These are phyloP conservation scores for Ericerus pela DNA, from an alignment of 1,140 invertebrate genomes.

Conservation along the genomic window DNA sequence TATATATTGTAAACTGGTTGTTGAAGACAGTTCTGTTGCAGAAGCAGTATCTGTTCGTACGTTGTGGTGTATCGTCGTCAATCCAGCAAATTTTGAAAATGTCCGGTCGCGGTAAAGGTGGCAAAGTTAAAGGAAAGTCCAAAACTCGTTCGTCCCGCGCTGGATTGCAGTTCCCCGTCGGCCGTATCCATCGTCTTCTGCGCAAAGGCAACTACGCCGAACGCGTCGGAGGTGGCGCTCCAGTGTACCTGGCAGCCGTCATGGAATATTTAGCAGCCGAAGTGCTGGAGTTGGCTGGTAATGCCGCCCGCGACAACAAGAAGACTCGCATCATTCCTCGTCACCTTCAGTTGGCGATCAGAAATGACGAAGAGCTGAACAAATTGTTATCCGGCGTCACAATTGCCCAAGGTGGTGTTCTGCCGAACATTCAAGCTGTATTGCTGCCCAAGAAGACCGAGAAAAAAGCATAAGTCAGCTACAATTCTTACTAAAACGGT, in stretches of 20 bases:
- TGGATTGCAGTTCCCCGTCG: conserved; percentile 55
- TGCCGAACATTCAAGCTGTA: conserved; percentile 61
- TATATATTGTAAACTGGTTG: no score
- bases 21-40: no score
- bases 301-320: conserved; percentile 46
- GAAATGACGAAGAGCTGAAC: conserved; percentile 68
- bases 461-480: conserved; percentile 13
- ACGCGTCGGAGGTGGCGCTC: conserved; percentile 48
- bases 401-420: not conserved
- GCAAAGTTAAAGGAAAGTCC: conserved; percentile 28
- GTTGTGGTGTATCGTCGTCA: no score
- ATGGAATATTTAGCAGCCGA: conserved; percentile 49
- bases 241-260: conserved; percentile 52
- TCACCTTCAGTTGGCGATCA: conserved; percentile 57
- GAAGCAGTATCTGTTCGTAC: no score
- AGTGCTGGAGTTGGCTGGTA: conserved; percentile 38
- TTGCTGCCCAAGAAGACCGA: conserved; percentile 51
- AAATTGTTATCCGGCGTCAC: conserved; percentile 33
- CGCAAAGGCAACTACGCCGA: conserved; percentile 57
- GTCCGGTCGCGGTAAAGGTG: conserved; percentile 42
- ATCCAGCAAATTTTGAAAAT: no score
- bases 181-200: conserved; percentile 49
- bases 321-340: conserved; percentile 51
- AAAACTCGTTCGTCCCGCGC: conserved; percentile 46
- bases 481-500: conserved; percentile 5